phyloP scores from a whole-genome alignment of 30 jellyfish, hydroid and myxozoan genomes.

The Nemopilema nomurai region DNA sequence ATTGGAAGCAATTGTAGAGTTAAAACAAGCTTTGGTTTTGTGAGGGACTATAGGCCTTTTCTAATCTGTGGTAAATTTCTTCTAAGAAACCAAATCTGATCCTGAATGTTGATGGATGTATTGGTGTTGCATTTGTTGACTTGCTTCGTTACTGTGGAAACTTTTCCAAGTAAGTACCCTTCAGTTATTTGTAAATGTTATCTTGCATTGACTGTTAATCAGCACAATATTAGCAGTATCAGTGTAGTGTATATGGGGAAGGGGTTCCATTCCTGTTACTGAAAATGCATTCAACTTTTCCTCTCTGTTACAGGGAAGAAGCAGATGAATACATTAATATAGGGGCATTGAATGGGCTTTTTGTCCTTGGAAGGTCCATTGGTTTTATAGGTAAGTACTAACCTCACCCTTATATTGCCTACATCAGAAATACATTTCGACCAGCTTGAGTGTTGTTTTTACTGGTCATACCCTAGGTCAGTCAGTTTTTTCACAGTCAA shows the following conservation, averaged over 20 bases:
- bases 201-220: neutral
- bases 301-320: constrained; percentile 68
- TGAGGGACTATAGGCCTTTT: neutral
- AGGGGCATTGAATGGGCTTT: constrained; percentile 92
- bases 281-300: too few relatives aligned
- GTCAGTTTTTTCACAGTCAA: too few relatives aligned
- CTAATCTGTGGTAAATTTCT: neutral
- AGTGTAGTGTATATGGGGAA: too few relatives aligned
- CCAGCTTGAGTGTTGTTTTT: too few relatives aligned
- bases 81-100: constrained; percentile 88
- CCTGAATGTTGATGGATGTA: constrained; percentile 91
- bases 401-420: neutral
- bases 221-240: too few relatives aligned
- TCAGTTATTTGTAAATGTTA: neutral
- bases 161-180: constrained; percentile 69
- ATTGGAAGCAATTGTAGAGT: too few relatives aligned
- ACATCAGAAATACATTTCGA: neutral
- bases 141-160: constrained; percentile 86
- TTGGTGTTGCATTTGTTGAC: constrained; percentile 92
- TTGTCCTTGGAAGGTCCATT: constrained; percentile 89
- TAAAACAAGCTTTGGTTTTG: too few relatives aligned
- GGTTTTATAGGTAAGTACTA: constrained; percentile 84
- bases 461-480: too few relatives aligned
- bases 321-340: constrained; percentile 86
- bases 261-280: too few relatives aligned